Percentiles rank a stretch among this genome's conserved stretches.
phyloP scores from a whole-genome alignment of 2,888 invertebrate genomes.

The Drosophila emarginata region DNA sequence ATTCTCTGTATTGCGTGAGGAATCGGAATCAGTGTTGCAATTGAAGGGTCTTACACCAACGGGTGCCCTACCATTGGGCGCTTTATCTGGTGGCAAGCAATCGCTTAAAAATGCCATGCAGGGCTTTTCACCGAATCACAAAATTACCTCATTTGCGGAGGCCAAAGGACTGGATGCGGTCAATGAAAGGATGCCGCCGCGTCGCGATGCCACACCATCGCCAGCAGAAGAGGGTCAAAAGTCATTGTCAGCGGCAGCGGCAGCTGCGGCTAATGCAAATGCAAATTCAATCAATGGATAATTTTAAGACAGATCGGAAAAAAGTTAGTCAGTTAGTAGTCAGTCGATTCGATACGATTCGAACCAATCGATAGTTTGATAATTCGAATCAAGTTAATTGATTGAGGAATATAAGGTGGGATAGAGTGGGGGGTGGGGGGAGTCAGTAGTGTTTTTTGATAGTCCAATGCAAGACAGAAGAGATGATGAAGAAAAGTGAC shows the following conservation, averaged over 20 bases:
- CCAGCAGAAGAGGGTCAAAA: constrained; percentile 78
- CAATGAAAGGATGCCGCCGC: constrained; percentile 99
- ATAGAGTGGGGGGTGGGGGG: not conserved
- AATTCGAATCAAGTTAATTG: not conserved
- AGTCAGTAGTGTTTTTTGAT: constrained; percentile 43
- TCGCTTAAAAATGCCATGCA: constrained; percentile 97
- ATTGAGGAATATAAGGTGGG: constrained; percentile 2
- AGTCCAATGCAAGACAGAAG: constrained; percentile 41
- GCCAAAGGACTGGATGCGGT: constrained; percentile 99
- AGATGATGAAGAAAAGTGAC: constrained; percentile 27
- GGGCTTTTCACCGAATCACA: constrained; percentile 98
- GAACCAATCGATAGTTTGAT: not conserved
- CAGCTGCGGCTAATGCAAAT: constrained; percentile 79
- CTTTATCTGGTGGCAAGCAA: constrained; percentile 97
- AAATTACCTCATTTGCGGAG: constrained; percentile 99
- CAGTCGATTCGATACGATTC: not conserved
- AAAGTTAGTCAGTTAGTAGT: not conserved
- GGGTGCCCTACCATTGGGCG: constrained; percentile 97
- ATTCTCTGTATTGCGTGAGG: constrained; percentile 99
- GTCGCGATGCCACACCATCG: constrained; percentile 83
- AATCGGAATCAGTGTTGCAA: constrained; percentile 99
- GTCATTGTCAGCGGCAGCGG: constrained; percentile 78
- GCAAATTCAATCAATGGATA: constrained; percentile 81
- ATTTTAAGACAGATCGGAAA: constrained; percentile 69
- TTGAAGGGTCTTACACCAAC: constrained; percentile 99